Conservation (phyloP, 2,888 invertebrate species). For the Spodoptera littoralis region DNA sequence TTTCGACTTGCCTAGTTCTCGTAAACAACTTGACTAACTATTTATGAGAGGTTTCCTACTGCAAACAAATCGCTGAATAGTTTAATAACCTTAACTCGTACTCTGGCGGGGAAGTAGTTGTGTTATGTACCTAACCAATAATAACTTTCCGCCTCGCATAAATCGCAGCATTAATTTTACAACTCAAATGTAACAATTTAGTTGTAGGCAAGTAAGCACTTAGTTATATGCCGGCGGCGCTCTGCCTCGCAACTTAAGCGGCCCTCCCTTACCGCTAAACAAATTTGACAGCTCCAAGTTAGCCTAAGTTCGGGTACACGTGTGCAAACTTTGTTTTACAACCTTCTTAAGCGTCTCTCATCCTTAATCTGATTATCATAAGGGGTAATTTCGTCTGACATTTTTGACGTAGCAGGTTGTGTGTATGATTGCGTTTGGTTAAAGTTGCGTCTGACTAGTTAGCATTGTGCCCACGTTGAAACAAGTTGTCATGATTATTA, state of each 20-base stretch:
- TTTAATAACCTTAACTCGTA: constrained; percentile 43
- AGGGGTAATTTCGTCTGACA: constrained; percentile 38
- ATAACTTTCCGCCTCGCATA: constrained; percentile 75
- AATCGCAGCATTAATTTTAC: constrained; percentile 86
- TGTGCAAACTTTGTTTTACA: constrained; percentile 67
- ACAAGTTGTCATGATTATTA: constrained; percentile 86
- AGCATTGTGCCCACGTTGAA: constrained; percentile 84
- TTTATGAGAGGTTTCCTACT: constrained; percentile 72
- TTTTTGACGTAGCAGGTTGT: constrained; percentile 47
- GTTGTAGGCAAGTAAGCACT: constrained; percentile 85
- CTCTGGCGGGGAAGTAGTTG: constrained; percentile 45
- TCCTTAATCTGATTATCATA: constrained; percentile 51
- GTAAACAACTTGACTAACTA: constrained; percentile 70
- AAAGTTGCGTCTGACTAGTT: constrained; percentile 83
- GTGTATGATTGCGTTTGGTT: constrained; percentile 58
- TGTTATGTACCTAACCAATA: constrained; percentile 60
- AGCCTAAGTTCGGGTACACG: constrained; percentile 82
- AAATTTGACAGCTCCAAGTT: constrained; percentile 88
- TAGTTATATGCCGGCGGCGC: constrained; percentile 84
- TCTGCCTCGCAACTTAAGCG: constrained; percentile 80
- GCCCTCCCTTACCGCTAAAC: constrained; percentile 86
- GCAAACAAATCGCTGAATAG: constrained; percentile 56
- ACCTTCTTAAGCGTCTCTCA: constrained; percentile 19
- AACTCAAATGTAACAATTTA: constrained; percentile 87
- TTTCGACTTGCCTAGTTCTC: constrained; percentile 63